A percentile compares a stretch with the other conserved stretches of the same genome.
phyloP scores from a whole-genome alignment of 2,888 invertebrate genomes.

The Diabrotica balteata region DNA sequence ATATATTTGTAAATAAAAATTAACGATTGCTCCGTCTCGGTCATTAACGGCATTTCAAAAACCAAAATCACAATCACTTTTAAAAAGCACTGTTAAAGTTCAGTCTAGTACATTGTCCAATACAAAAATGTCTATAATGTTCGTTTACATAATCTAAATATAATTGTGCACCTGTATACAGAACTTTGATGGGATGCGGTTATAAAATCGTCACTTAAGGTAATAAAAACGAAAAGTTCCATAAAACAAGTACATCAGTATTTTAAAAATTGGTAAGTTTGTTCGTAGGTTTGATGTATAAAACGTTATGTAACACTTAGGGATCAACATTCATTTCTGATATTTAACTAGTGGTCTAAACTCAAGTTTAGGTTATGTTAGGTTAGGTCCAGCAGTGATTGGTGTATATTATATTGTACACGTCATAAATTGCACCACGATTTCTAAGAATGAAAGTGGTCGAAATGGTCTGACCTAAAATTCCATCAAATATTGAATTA shows the following conservation, averaged over 20 bases:
- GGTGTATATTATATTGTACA: too few species aligned
- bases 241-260: slow-evolving; percentile 9
- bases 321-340: too few species aligned
- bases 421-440: too few species aligned
- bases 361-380: too few species aligned
- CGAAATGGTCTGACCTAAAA: too few species aligned
- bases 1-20: too few species aligned
- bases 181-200: background rate
- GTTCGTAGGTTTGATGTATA: too few species aligned
- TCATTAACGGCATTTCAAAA: slow-evolving; percentile 22
- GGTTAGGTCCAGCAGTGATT: too few species aligned
- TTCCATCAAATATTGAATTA: too few species aligned
- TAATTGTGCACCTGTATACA: slow-evolving; percentile 14
- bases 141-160: slow-evolving; percentile 14
- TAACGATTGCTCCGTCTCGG: background rate
- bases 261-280: background rate
- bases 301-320: too few species aligned
- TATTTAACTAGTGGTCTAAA: too few species aligned
- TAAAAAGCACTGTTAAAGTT: slow-evolving; percentile 33
- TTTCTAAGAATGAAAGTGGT: too few species aligned
- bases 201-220: slow-evolving; percentile 13
- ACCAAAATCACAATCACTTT: slow-evolving; percentile 30
- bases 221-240: slow-evolving; percentile 13
- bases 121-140: slow-evolving; percentile 22
- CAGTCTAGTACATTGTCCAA: slow-evolving; percentile 36